phyloP scores from a whole-genome alignment of 2,888 invertebrate species.

The Drosophila anomalata region DNA sequence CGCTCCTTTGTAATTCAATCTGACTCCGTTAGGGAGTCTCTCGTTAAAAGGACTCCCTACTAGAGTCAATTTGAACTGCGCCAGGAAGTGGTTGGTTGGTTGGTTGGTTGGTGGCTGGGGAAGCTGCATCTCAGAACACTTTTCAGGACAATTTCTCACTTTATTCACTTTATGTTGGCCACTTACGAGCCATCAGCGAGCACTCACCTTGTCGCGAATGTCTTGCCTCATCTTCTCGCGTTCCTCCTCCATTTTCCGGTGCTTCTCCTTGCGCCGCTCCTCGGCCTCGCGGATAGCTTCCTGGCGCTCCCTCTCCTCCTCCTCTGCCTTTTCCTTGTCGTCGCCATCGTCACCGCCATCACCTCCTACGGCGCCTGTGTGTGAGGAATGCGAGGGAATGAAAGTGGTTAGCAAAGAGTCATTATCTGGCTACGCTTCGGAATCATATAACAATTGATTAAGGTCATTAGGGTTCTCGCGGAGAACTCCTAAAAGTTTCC shows the following conservation, averaged over 20 bases:
- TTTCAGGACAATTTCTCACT: not conserved
- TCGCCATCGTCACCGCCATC: slow-evolving; percentile 96
- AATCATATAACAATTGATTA: not conserved
- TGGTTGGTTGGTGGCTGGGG: not conserved
- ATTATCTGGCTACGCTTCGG: not conserved
- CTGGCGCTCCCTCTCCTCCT: slow-evolving; percentile 98
- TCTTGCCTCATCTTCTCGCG: slow-evolving; percentile 99
- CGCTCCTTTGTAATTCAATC: slow-evolving; percentile 95
- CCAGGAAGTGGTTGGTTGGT: slow-evolving; percentile 48
- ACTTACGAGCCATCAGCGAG: slow-evolving; percentile 1
- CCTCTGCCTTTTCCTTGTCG: slow-evolving; percentile 99
- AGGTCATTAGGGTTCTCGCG: not conserved
- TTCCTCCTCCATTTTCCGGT: slow-evolving; percentile 99
- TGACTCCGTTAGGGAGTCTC: slow-evolving; percentile 99
- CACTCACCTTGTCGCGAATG: slow-evolving; percentile 98
- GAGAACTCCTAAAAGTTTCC: slow-evolving; percentile 5
- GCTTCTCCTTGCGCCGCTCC: slow-evolving; percentile 99
- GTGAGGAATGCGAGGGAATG: slow-evolving; percentile 43
- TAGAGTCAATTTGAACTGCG: slow-evolving; percentile 99
- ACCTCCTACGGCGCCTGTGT: slow-evolving; percentile 94
- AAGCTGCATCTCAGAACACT: not conserved
- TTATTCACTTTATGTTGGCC: slow-evolving; percentile 10
- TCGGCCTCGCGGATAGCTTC: slow-evolving; percentile 99
- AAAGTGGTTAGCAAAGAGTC: slow-evolving; percentile 9
- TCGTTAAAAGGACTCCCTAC: slow-evolving; percentile 97